phyloP scores from a whole-genome alignment of 2,113 vertebrate species.

The Lepus europaeus region DNA sequence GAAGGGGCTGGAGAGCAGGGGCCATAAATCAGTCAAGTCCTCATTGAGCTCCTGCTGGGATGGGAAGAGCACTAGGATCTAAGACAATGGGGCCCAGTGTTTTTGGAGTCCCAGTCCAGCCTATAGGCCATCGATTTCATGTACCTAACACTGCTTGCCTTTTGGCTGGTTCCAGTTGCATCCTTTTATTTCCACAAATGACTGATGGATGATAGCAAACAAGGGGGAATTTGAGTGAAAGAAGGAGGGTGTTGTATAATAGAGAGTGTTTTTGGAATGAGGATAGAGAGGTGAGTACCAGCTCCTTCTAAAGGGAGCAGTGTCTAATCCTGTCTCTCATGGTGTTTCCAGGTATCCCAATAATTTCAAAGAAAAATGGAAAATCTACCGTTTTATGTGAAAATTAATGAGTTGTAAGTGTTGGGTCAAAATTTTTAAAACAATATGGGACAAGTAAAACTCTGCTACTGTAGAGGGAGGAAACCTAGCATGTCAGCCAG shows the following conservation, averaged over 20 bases:
- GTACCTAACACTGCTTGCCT: background rate
- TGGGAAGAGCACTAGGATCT: background rate
- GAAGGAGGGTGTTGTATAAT: background rate
- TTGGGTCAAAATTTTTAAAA: background rate
- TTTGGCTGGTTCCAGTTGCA: background rate
- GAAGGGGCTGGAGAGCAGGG: constrained; percentile 9
- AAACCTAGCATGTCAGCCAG: too few relatives aligned
- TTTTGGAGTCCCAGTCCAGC: background rate
- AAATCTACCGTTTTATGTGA: background rate
- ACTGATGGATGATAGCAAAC: background rate
- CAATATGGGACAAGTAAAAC: background rate
- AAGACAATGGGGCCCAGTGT: background rate
- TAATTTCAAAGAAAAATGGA: constrained; percentile 1
- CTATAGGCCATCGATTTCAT: background rate
- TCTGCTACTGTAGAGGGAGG: background rate
- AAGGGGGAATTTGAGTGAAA: background rate
- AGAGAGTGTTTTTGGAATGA: background rate
- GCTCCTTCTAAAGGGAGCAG: background rate
- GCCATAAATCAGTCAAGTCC: background rate
- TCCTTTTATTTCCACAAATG: background rate
- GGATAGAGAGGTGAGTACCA: fast-evolving
- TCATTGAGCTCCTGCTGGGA: background rate
- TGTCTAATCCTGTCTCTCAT: fast-evolving
- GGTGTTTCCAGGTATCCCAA: background rate
- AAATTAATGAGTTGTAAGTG: background rate